These are phyloP conservation scores for Lasioglossum albipes DNA, from an alignment of 1,140 invertebrate genomes.

Conservation along the genomic window DNA sequence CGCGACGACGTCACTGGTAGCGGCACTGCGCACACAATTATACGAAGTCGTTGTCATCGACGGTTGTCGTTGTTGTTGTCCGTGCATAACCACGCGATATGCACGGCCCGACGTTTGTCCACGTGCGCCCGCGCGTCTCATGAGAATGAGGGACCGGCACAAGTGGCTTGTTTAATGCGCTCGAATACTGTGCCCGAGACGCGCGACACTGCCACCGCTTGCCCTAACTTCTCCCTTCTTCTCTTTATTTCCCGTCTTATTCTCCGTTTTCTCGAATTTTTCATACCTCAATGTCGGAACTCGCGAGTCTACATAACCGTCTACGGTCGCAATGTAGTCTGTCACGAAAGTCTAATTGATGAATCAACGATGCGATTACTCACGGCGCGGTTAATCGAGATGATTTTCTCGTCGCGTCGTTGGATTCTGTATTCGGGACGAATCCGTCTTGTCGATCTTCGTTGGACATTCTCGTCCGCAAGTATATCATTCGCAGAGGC, in stretches of 20 bases:
- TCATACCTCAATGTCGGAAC: background rate
- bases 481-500: no score
- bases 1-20: conserved; percentile 54
- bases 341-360: conserved; percentile 4
- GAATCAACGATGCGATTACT: conserved; percentile 14
- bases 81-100: conserved; percentile 9
- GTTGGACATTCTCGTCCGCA: no score
- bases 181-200: conserved; percentile 30
- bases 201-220: background rate
- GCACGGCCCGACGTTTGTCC: conserved; percentile 33
- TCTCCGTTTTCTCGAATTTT: no score
- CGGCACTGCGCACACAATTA: conserved; percentile 27
- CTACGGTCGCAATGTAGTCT: background rate
- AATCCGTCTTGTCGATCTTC: background rate
- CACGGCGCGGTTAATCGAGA: background rate
- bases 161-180: conserved; percentile 49
- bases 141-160: background rate
- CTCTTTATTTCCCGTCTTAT: no score
- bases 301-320: background rate
- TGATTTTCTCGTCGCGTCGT: background rate
- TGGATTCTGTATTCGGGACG: background rate
- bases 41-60: no score
- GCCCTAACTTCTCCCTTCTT: no score
- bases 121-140: conserved; percentile 40
- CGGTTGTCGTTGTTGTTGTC: no score